phyloP scores from a whole-genome alignment of 2,113 vertebrate genomes.

The Buteo buteo region DNA sequence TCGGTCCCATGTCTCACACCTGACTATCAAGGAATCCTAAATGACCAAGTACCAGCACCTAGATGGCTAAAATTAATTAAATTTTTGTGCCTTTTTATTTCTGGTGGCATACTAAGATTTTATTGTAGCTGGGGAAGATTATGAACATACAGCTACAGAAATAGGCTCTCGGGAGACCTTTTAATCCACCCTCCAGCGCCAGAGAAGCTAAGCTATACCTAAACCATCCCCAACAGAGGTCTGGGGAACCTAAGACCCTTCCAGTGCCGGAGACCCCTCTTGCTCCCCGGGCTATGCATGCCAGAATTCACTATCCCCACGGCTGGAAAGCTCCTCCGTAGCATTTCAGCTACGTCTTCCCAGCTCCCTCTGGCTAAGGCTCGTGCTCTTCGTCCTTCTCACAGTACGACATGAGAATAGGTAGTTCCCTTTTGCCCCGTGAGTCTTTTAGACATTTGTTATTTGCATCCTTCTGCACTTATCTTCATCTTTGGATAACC shows the following conservation, averaged over 20 bases:
- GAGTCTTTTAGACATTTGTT: neutral
- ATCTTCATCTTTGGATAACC: neutral
- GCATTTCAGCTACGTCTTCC: neutral
- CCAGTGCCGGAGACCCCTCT: neutral
- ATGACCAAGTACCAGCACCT: neutral
- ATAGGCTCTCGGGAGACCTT: rapidly evolving
- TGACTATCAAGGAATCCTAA: neutral
- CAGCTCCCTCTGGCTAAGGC: neutral
- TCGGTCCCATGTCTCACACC: neutral
- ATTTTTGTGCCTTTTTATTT: neutral
- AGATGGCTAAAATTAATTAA: neutral
- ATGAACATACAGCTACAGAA: neutral
- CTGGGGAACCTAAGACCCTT: neutral
- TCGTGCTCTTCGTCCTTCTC: neutral
- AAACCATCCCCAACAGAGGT: neutral
- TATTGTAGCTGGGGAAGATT: neutral
- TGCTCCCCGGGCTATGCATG: rapidly evolving
- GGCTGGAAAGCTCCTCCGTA: neutral
- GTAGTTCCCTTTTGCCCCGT: neutral
- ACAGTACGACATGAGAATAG: neutral
- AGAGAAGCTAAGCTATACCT: neutral
- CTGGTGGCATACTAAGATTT: neutral
- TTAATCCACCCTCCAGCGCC: neutral
- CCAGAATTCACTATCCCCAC: neutral
- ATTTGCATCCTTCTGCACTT: neutral